Conservation (phyloP, 92 coral and sea anemone species). For the Heteractis magnifica region DNA sequence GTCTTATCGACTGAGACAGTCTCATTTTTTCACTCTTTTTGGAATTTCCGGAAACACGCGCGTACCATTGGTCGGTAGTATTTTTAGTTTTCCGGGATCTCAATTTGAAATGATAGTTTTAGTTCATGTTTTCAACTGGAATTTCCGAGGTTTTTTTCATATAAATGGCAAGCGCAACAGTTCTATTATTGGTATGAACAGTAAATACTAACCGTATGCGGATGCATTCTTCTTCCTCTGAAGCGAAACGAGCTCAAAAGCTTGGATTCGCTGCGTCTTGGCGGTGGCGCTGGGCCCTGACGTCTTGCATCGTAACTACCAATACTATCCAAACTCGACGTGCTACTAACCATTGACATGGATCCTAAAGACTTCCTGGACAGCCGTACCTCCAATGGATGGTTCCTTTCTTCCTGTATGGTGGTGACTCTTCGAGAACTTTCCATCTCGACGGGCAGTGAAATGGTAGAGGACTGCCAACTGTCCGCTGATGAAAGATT, state of each 20-base stretch:
- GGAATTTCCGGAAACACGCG: too few relatives aligned
- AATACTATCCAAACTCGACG: conserved; percentile 73
- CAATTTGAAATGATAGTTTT: too few relatives aligned
- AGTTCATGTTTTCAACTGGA: neutral
- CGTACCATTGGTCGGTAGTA: too few relatives aligned
- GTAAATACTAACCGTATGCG: neutral
- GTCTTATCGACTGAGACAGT: too few relatives aligned
- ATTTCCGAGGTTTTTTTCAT: neutral
- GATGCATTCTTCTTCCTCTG: conserved; percentile 37
- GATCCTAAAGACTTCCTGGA: conserved; percentile 48
- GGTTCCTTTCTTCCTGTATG: conserved; percentile 29
- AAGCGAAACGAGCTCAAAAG: conserved; percentile 72
- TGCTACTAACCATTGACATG: conserved; percentile 58
- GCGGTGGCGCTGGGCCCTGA: conserved; percentile 83
- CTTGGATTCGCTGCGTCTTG: conserved; percentile 72
- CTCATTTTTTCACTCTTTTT: too few relatives aligned
- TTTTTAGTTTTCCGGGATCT: too few relatives aligned
- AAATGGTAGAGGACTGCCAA: conserved; percentile 41
- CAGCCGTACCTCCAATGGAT: conserved; percentile 36
- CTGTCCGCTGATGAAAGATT: conserved; percentile 24
- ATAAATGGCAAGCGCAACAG: neutral
- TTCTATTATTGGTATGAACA: neutral
- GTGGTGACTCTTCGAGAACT: conserved; percentile 24
- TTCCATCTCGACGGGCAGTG: conserved; percentile 50
- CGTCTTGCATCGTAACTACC: conserved; percentile 53